These are phyloP conservation scores for Drosophila villosipedis DNA, from an alignment of 2,888 invertebrate species.

Conservation along the genomic window DNA sequence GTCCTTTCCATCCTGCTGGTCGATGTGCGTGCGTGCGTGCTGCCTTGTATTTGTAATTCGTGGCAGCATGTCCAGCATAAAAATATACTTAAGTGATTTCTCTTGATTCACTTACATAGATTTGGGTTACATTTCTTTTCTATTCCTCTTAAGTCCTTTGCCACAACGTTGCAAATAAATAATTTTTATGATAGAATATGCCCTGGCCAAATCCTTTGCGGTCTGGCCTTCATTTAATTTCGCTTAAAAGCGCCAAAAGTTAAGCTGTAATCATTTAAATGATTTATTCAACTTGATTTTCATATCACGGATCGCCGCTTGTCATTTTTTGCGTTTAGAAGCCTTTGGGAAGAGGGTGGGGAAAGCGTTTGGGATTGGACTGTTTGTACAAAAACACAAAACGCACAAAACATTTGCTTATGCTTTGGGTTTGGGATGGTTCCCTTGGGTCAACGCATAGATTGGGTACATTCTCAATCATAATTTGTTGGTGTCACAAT, in stretches of 20 bases:
- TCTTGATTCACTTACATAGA: slow-evolving; percentile 81
- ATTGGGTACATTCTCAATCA: slow-evolving; percentile 74
- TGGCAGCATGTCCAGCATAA: slow-evolving; percentile 81
- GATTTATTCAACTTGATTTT: slow-evolving; percentile 80
- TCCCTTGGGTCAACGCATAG: slow-evolving; percentile 43
- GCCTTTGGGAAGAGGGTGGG: background rate
- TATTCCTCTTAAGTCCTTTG: slow-evolving; percentile 39
- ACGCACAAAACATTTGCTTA: slow-evolving; percentile 24
- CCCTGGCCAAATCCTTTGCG: slow-evolving; percentile 22
- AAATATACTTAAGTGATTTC: slow-evolving; percentile 82
- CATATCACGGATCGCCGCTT: slow-evolving; percentile 71
- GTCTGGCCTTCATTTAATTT: slow-evolving; percentile 75
- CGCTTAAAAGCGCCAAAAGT: slow-evolving; percentile 81
- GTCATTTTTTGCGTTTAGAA: slow-evolving; percentile 36
- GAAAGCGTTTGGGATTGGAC: background rate
- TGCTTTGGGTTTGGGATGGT: slow-evolving; percentile 26
- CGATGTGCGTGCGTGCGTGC: slow-evolving; percentile 56
- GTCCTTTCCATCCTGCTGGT: slow-evolving; percentile 20
- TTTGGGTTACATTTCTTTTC: slow-evolving; percentile 81
- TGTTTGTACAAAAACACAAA: background rate
- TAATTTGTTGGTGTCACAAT: slow-evolving; percentile 82
- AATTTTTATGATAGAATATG: slow-evolving; percentile 75
- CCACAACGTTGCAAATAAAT: slow-evolving; percentile 69
- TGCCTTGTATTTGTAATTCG: slow-evolving; percentile 79
- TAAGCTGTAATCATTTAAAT: slow-evolving; percentile 81